Base-by-base conservation (phyloP, 1,140 invertebrate species). In the Centruroides sculpturatus region DNA sequence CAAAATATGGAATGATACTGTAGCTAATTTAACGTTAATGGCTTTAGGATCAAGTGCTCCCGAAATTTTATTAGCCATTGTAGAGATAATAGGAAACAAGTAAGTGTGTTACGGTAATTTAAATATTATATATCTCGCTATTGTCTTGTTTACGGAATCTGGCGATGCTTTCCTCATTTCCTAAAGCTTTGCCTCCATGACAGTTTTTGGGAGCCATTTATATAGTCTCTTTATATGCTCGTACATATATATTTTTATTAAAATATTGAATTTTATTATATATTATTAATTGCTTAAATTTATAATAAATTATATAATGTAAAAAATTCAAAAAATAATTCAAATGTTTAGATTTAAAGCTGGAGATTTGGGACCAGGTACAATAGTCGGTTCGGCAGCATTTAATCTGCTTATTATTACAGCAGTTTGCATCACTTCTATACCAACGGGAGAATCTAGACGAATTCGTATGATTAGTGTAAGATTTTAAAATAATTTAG, bases 371-470 rank as follows among this genome's bases (percentile, higher is more conserved):
- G 82, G 82, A 4, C 82, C 82, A 0, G 77, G 80, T 51, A 83
- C 82, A 5, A 83, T 83, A 62, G 81, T 83, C 34, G 81, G 81
- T 13, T 82, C 81, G 4, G 81, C 81, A n/a, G 81, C 81, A 52
- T 83, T 82, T 71, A 83, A 83, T 68, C 71, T 83, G 36, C 58
- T 83, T 47, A 74, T 76, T 55, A 83, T 83, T 62, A 77, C 74
- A 1, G 80, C 74, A 11, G 72, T 83, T 8, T 83, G 82, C 64
- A 72, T 83, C 23, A 63, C 79, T 10, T 69, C 71, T 23, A 76
- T 83, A 35, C 75, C 79, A 3, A 68, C 68, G 5, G 71, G 71
- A 8, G 78, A 82, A 67, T 71, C 69, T 0, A 71, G 78, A 56
- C 66, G 71, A 35, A 79, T 83, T 57, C 72, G 72, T 34, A 65